Evolutionary conservation across 2,888 invertebrate genomes (phyloP), one percentile per base, ranked within the genome.

Genomic region (Strigamia crassipes): DNA sequence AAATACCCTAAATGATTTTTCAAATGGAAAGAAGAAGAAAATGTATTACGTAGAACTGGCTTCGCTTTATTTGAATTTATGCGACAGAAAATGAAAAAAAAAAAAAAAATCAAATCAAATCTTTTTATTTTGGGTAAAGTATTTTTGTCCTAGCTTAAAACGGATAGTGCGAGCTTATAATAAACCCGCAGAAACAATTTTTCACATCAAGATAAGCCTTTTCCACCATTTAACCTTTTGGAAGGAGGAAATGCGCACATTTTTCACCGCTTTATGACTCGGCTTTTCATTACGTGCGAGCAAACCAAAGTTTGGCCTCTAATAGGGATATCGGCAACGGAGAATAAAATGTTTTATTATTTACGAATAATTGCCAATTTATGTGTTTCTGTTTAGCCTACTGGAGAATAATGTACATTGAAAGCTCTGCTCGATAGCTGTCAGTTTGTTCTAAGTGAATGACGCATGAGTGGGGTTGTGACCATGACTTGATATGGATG

Each of bases 181-280:
- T 56, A 56, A 56, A n/a, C 18, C n/a, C 56, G 5, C 21, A 56
- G 18, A 18, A 56, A 56, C 56, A 56, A 56, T n/a, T 56, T 56
- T 56, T 56, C 56, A 56, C 46, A 38, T 56, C 56, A 56, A 56
- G 18, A n/a, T 56, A 56, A 56, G 9, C 18, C 56, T 56, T 56
- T 56, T 56, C 18, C 18, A 56, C 56, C 56, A 56, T 56, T 56
- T 56, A 56, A 56, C 56, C 56, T 56, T 56, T 56, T 9, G n/a
- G 1, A 56, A 56, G 18, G 18, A n/a, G 56, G 56, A 56, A 56
- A 56, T 56, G 56, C 56, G 21, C n/a, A 18, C n/a, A 56, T 56
- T 56, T 46, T 56, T 56, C 56, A 56, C 9, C 10, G 9, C 18
- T 56, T 18, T n/a, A 18, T 56, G 56, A 56, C 56, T n/a, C n/a